Percentiles rank a stretch among this genome's conserved stretches.
Evolutionary conservation across 2,888 invertebrate species (phyloP).

Genomic region (Xanthia togata): DNA sequence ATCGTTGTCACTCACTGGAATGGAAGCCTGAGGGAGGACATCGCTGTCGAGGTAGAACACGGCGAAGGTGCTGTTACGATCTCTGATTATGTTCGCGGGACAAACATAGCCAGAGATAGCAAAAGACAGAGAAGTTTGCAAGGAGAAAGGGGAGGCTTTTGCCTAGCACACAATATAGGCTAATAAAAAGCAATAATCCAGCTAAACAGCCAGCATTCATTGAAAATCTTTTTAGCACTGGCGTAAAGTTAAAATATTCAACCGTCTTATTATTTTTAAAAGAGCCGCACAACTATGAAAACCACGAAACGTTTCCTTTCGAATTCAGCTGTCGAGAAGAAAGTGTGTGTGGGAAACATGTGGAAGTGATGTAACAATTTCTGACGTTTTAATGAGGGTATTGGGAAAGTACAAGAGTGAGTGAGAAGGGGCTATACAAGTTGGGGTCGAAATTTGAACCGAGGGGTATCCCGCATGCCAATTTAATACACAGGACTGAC

Average conservation of each 20-base stretch:
- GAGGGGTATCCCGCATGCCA: constrained; percentile 19
- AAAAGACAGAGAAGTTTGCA: neutral
- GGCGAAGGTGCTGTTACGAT: neutral
- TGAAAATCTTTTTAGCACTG: neutral
- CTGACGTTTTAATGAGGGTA: neutral
- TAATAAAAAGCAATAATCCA: neutral
- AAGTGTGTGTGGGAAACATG: neutral
- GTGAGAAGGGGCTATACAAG: neutral
- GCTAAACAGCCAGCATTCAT: neutral
- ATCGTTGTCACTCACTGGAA: neutral
- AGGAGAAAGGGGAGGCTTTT: neutral
- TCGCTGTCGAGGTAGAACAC: neutral
- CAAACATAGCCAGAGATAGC: neutral
- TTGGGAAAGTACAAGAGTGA: neutral
- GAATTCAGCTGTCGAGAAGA: constrained; percentile 8
- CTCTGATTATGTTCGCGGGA: neutral
- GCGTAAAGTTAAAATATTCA: neutral
- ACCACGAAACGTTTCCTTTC: constrained; percentile 1
- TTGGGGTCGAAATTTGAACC: neutral
- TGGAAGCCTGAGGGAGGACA: neutral
- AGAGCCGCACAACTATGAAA: constrained; percentile 1
- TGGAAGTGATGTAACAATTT: neutral
- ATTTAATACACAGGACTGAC: constrained; percentile 4
- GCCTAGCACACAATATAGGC: no score
- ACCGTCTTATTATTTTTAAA: neutral